Conservation (phyloP, 2,888 invertebrate genomes). For the Teleogryllus oceanicus region DNA sequence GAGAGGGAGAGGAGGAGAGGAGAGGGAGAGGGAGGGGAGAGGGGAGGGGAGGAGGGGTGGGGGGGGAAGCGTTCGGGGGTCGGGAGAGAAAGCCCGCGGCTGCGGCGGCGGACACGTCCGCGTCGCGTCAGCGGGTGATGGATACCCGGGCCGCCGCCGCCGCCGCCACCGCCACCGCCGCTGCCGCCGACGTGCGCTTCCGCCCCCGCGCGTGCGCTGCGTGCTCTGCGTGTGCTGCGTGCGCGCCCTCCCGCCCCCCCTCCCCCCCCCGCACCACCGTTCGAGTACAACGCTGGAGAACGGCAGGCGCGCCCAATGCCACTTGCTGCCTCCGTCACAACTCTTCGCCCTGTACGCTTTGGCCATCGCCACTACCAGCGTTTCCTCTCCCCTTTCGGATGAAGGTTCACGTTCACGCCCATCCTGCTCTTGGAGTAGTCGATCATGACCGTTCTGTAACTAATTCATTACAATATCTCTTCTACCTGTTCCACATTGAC, state of each 20-base stretch:
- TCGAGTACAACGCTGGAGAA: neutral
- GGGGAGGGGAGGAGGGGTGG: too few species aligned
- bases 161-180: neutral
- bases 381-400: too few species aligned
- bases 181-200: neutral
- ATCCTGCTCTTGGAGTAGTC: too few species aligned
- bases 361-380: too few species aligned
- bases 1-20: neutral
- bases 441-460: too few species aligned
- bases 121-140: neutral
- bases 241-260: neutral
- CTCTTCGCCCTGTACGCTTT: too few species aligned
- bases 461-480: too few species aligned
- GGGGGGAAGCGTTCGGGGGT: neutral
- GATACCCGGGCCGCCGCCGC: neutral
- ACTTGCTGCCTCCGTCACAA: too few species aligned
- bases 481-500: too few species aligned
- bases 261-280: neutral
- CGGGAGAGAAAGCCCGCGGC: neutral
- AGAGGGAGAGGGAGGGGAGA: neutral
- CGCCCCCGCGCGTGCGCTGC: conserved; percentile 18
- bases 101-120: conserved; percentile 4
- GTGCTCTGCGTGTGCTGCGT: neutral
- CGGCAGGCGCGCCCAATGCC: too few species aligned
- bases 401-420: too few species aligned